These are phyloP conservation scores for Anoura caudifer DNA, from an alignment of 2,113 vertebrate genomes.

Conservation along the genomic window DNA sequence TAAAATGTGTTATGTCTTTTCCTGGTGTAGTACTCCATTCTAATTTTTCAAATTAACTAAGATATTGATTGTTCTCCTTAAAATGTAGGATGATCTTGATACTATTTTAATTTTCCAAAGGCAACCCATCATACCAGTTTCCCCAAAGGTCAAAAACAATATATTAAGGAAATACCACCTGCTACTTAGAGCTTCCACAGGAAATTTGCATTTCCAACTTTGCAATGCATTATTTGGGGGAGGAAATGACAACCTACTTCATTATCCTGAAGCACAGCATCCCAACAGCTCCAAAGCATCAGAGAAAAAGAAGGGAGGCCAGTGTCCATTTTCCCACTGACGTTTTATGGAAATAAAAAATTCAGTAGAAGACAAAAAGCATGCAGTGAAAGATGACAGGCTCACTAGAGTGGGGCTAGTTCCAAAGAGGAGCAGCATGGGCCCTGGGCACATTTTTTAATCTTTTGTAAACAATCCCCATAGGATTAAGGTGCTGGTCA, in stretches of 20 bases:
- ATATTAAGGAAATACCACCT: conserved; percentile 80
- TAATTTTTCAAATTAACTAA: conserved; percentile 25
- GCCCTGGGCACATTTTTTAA: not conserved
- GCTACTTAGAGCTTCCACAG: conserved; percentile 75
- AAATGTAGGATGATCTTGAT: conserved; percentile 63
- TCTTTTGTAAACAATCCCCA: conserved; percentile 38
- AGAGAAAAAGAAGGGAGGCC: conserved; percentile 40
- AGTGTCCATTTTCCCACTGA: conserved; percentile 40
- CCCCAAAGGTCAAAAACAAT: conserved; percentile 78
- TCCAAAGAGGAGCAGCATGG: not conserved
- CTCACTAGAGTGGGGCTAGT: not conserved
- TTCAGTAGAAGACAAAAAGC: conserved; percentile 39
- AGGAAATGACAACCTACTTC: conserved; percentile 71
- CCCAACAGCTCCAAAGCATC: conserved; percentile 49
- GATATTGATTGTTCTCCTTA: conserved; percentile 62
- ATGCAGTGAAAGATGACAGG: conserved; percentile 41
- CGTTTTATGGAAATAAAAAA: conserved; percentile 65
- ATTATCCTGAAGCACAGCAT: conserved; percentile 46
- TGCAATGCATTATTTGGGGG: conserved; percentile 67
- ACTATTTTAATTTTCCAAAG: conserved; percentile 69
- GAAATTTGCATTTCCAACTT: conserved; percentile 81
- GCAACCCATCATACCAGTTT: conserved; percentile 74
- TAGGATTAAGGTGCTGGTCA: conserved; percentile 33
- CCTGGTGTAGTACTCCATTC: not conserved
- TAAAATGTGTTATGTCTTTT: conserved; percentile 40